phyloP scores from a whole-genome alignment of 2,888 invertebrate species.

The Pristionchus japonicus region DNA sequence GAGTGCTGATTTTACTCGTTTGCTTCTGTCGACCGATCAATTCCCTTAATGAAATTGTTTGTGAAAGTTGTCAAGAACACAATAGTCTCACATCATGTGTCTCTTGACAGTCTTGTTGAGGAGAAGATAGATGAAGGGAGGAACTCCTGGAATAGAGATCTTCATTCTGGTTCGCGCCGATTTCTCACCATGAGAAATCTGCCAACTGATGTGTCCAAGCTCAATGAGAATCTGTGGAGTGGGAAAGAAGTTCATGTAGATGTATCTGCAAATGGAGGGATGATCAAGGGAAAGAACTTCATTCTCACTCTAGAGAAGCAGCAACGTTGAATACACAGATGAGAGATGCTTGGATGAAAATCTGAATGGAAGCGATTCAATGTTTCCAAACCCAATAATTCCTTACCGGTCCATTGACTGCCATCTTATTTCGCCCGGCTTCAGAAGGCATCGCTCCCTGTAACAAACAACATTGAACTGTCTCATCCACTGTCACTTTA shows the following conservation, averaged over 20 bases:
- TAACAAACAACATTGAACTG: background rate
- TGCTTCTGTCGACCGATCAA: background rate
- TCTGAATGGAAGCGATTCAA: background rate
- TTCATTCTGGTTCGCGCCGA: background rate
- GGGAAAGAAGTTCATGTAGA: slow-evolving; percentile 34
- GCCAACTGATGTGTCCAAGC: background rate
- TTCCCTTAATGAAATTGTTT: background rate
- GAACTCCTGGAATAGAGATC: background rate
- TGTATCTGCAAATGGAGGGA: background rate
- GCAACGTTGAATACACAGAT: slow-evolving; percentile 8
- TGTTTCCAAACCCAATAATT: too few species aligned
- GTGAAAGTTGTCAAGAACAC: background rate
- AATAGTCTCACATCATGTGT: background rate
- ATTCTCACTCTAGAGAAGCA: slow-evolving; percentile 7
- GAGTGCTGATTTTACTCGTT: background rate
- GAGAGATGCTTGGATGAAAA: slow-evolving; percentile 10
- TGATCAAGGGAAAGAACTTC: background rate
- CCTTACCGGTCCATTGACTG: background rate
- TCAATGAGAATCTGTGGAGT: background rate
- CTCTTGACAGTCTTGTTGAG: background rate
- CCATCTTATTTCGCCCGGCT: background rate
- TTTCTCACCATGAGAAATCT: background rate
- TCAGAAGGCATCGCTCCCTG: background rate
- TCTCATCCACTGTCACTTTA: too few species aligned
- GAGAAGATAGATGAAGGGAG: background rate